A percentile compares a stretch with the other conserved stretches of the same genome.
Conservation (phyloP, 1,140 invertebrate genomes). For the Lepidurus arcticus region DNA sequence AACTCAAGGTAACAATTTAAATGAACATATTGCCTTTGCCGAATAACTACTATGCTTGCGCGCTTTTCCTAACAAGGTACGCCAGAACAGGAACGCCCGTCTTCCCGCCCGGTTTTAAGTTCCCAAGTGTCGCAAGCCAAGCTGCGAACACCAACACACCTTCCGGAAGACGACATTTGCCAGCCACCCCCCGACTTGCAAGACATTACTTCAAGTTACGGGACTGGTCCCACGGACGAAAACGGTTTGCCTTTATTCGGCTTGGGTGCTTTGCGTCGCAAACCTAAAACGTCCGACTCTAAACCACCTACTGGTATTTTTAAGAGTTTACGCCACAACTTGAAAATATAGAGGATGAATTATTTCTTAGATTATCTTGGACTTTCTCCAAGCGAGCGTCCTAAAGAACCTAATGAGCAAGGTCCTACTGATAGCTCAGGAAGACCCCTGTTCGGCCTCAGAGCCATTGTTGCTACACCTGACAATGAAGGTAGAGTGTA, state of each 20-base stretch:
- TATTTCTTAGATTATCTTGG: neutral
- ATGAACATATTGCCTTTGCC: no score
- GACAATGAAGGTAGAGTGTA: neutral
- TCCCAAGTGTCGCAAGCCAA: slow-evolving; percentile 30
- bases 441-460: slow-evolving; percentile 34
- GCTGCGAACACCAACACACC: neutral
- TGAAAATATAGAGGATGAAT: neutral
- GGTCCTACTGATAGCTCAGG: slow-evolving; percentile 35
- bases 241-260: slow-evolving; percentile 69
- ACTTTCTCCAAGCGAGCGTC: neutral
- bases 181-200: slow-evolving; percentile 45
- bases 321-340: neutral
- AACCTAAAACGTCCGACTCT: slow-evolving; percentile 23
- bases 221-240: slow-evolving; percentile 70
- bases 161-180: slow-evolving; percentile 32
- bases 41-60: no score
- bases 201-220: slow-evolving; percentile 70
- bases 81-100: neutral
- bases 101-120: slow-evolving; percentile 6
- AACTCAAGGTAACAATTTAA: neutral
- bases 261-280: slow-evolving; percentile 57
- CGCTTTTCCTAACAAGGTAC: slow-evolving; percentile 1
- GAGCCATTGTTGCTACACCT: slow-evolving; percentile 26
- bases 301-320: neutral
- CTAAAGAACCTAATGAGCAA: neutral